Conservation (phyloP, 1,140 invertebrate species). For the Drosophila sproati region DNA sequence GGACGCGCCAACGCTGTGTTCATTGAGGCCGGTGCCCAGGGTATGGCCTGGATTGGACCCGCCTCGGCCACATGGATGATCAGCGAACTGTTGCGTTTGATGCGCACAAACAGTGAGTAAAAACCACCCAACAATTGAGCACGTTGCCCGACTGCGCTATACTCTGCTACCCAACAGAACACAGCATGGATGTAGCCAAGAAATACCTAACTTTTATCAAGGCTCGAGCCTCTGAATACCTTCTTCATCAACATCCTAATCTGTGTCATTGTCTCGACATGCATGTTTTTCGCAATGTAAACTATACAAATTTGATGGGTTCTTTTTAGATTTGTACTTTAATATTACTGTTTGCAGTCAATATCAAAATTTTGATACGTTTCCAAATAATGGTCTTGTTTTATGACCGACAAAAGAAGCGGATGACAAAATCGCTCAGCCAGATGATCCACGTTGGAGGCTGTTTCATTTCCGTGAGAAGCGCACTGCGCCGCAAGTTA, state of each 20-base stretch:
- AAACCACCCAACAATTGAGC: neutral
- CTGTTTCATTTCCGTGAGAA: conserved; percentile 76
- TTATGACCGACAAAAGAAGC: neutral
- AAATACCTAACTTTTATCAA: no score
- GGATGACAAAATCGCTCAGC: conserved; percentile 22
- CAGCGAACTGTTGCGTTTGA: conserved; percentile 89
- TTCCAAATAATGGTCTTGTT: neutral
- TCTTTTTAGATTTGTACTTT: no score
- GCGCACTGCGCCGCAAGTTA: conserved; percentile 54
- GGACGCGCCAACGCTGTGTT: conserved; percentile 86
- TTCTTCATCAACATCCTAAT: no score
- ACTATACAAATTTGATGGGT: no score
- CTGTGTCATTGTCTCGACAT: no score
- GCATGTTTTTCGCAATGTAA: no score
- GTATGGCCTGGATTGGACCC: conserved; percentile 93
- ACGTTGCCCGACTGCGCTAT: no score
- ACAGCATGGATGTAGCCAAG: no score
- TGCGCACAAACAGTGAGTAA: conserved; percentile 85
- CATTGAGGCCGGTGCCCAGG: conserved; percentile 90
- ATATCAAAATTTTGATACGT: neutral
- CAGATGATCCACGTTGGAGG: conserved; percentile 65
- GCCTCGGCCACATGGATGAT: conserved; percentile 92
- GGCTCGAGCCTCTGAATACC: no score
- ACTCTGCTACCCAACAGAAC: no score
- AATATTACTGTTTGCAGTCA: neutral